Evolutionary conservation across 2,888 invertebrate genomes (phyloP).

Genomic region (Colletes collaris): DNA sequence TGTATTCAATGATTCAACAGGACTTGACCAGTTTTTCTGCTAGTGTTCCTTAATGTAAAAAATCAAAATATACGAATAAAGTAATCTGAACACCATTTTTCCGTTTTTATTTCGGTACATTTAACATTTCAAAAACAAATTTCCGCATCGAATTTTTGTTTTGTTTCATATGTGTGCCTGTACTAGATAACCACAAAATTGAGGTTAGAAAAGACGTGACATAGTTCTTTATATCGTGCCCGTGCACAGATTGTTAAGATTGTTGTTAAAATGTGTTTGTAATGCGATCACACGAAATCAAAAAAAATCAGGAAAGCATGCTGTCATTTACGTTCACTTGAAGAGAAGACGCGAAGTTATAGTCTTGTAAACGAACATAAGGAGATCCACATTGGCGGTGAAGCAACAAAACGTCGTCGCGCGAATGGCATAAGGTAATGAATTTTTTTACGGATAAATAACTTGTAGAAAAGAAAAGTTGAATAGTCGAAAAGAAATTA

Average conservation of each 20-base stretch:
- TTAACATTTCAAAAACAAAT: constrained; percentile 1
- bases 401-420: constrained; percentile 65
- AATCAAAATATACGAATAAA: constrained; percentile 9
- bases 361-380: constrained; percentile 32
- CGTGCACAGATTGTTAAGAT: constrained; percentile 11
- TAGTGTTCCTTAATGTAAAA: constrained; percentile 8
- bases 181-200: constrained; percentile 17
- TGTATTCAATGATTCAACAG: constrained; percentile 8
- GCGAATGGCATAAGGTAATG: constrained; percentile 78
- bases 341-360: constrained; percentile 32
- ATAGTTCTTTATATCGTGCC: constrained; percentile 20
- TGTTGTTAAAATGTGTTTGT: constrained; percentile 16
- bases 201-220: constrained; percentile 56
- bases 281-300: constrained; percentile 16
- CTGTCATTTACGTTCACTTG: constrained; percentile 49
- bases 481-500: background rate
- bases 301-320: constrained; percentile 17
- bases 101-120: background rate
- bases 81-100: background rate
- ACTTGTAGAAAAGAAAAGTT: background rate
- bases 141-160: background rate
- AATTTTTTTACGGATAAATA: constrained; percentile 53
- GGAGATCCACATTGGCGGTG: constrained; percentile 19
- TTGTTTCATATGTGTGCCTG: constrained; percentile 3
- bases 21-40: constrained; percentile 1